These are phyloP conservation scores for Synergus gifuensis DNA, from an alignment of 2,888 invertebrate species.

Conservation along the genomic window DNA sequence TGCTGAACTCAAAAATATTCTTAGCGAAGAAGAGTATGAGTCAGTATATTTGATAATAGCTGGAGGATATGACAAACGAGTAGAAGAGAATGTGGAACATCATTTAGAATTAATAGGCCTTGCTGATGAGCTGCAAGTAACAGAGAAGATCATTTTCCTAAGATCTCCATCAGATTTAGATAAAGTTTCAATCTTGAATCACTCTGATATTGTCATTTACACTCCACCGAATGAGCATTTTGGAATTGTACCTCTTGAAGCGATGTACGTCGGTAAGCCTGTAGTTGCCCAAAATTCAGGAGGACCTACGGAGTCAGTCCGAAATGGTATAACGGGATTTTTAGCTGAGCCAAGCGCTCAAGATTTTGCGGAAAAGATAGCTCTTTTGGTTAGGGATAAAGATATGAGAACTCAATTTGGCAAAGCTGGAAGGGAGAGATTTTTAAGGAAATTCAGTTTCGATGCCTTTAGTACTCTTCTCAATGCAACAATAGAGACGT, in stretches of 20 bases:
- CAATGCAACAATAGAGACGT: conserved; percentile 72
- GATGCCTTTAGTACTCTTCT: conserved; percentile 87
- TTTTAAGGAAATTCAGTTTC: conserved; percentile 90
- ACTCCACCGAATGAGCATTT: conserved; percentile 99
- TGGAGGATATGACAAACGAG: conserved; percentile 96
- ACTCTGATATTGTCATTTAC: conserved; percentile 91
- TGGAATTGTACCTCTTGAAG: conserved; percentile 99
- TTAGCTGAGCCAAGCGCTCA: conserved; percentile 83
- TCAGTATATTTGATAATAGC: conserved; percentile 92
- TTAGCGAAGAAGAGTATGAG: conserved; percentile 81
- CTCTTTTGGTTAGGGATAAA: conserved; percentile 82
- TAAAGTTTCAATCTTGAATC: conserved; percentile 89
- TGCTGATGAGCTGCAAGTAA: conserved; percentile 82
- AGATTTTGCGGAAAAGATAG: conserved; percentile 89
- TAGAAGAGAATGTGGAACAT: conserved; percentile 92
- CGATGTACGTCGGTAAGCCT: conserved; percentile 95
- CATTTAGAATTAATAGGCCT: conserved; percentile 86
- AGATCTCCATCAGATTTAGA: conserved; percentile 92
- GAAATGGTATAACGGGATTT: conserved; percentile 89
- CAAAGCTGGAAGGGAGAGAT: conserved; percentile 85
- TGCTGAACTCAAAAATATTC: conserved; percentile 81
- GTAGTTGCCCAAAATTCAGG: conserved; percentile 97
- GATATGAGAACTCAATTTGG: conserved; percentile 85
- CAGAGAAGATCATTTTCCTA: conserved; percentile 88
- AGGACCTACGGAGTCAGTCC: conserved; percentile 96